Evolutionary conservation across 2,888 invertebrate genomes (phyloP).

Genomic region (Acrobasis consociella): DNA sequence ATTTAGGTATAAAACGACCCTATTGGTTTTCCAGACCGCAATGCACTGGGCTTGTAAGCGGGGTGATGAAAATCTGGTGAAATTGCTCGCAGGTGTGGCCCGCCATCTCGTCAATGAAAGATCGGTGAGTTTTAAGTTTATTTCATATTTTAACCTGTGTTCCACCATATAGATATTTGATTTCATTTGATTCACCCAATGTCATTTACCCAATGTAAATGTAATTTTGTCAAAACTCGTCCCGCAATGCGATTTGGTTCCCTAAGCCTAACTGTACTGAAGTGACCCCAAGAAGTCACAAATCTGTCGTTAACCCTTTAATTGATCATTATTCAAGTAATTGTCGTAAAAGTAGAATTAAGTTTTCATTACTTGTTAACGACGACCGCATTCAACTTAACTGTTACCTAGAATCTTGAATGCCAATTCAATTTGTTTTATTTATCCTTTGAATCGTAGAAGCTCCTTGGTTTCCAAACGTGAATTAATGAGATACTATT

Average conservation of each 20-base stretch:
- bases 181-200: no score
- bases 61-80: slow-evolving; percentile 94
- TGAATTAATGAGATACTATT: no score
- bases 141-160: background rate
- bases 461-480: background rate
- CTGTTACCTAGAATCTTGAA: slow-evolving; percentile 63
- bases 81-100: slow-evolving; percentile 93
- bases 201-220: no score
- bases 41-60: slow-evolving; percentile 98
- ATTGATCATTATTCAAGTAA: slow-evolving; percentile 13
- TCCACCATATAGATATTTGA: no score
- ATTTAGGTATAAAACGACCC: background rate
- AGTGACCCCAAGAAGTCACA: background rate
- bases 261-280: background rate
- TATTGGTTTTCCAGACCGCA: slow-evolving; percentile 88
- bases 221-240: no score
- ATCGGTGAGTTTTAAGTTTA: slow-evolving; percentile 85
- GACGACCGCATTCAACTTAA: slow-evolving; percentile 45
- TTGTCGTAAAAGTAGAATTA: slow-evolving; percentile 31
- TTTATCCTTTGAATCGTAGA: slow-evolving; percentile 47
- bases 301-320: slow-evolving; percentile 16
- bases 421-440: slow-evolving; percentile 61
- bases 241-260: background rate
- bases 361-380: slow-evolving; percentile 52
- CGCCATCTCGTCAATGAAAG: slow-evolving; percentile 92